Percentiles rank a stretch among this genome's conserved stretches.
These are phyloP conservation scores for Cheirogaleus major DNA, from an alignment of 2,797 vertebrate species.

Conservation along the genomic window DNA sequence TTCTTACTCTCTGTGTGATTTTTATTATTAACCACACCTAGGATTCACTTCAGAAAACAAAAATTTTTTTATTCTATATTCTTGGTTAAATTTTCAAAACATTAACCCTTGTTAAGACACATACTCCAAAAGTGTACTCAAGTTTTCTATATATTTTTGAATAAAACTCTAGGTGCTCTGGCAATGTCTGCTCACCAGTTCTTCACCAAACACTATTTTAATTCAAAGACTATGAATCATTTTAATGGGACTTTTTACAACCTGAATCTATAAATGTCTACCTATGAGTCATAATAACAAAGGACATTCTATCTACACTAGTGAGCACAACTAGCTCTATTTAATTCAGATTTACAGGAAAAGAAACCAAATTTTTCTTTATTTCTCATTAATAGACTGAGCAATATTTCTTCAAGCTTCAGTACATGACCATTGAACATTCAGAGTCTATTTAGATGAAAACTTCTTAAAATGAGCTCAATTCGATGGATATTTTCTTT, in stretches of 20 bases:
- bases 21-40: neutral
- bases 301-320: neutral
- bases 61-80: neutral
- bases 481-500: neutral
- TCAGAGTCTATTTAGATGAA: neutral
- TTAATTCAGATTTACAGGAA: neutral
- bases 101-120: neutral
- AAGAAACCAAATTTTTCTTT: neutral
- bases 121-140: neutral
- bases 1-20: neutral
- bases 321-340: neutral
- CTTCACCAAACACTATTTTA: neutral
- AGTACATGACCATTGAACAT: neutral
- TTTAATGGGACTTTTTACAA: neutral
- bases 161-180: neutral
- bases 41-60: neutral
- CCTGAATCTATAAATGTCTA: neutral
- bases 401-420: neutral
- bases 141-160: neutral
- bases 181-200: neutral
- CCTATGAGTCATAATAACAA: neutral
- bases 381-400: neutral
- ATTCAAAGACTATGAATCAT: neutral
- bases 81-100: neutral
- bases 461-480: constrained; percentile 2